These are phyloP conservation scores for Fratercula arctica DNA, from an alignment of 2,797 vertebrate species.

Conservation along the genomic window DNA sequence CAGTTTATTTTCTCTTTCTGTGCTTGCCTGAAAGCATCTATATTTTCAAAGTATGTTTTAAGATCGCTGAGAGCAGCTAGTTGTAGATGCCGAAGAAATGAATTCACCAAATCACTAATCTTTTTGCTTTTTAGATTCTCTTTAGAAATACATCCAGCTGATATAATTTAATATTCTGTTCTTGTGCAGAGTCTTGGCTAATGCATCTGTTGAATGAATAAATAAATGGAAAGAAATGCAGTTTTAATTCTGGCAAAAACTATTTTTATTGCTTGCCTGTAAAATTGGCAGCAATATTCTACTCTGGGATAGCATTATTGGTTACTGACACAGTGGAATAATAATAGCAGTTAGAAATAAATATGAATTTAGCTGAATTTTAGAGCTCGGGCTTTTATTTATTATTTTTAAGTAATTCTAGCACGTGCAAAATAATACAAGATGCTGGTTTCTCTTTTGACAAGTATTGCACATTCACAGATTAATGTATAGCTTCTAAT, in stretches of 20 bases:
- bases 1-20: conserved; percentile 38
- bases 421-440: neutral
- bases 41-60: conserved; percentile 13
- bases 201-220: conserved; percentile 59
- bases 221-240: conserved; percentile 59
- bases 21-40: conserved; percentile 1
- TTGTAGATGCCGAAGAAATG: conserved; percentile 2
- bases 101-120: conserved; percentile 28
- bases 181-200: conserved; percentile 37
- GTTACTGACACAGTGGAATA: conserved; percentile 28
- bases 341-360: conserved; percentile 7
- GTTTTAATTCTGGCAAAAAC: conserved; percentile 53
- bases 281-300: conserved; percentile 51
- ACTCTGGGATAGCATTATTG: conserved; percentile 1
- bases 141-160: conserved; percentile 43
- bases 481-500: neutral
- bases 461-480: neutral
- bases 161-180: conserved; percentile 56
- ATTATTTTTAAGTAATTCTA: conserved; percentile 1
- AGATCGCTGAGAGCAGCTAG: conserved; percentile 6
- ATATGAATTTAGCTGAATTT: neutral
- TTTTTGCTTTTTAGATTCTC: conserved; percentile 24
- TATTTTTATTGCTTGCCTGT: conserved; percentile 49
- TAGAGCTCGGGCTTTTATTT: neutral
- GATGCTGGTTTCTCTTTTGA: neutral